Base-by-base conservation (phyloP, 1,140 invertebrate genomes). In the Cydia fagiglandana region DNA sequence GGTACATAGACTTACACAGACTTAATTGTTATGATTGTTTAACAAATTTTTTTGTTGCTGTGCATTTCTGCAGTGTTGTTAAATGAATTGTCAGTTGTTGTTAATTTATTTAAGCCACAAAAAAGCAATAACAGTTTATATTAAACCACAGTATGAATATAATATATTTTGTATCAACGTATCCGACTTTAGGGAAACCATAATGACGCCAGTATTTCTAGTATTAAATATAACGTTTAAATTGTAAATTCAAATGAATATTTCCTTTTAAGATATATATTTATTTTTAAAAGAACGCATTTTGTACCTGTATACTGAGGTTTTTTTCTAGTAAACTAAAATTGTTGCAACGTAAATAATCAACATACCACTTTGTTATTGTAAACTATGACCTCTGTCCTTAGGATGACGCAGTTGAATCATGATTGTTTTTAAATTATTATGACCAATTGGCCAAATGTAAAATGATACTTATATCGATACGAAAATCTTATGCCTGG, bases 91-190 rank as follows among this genome's bases (percentile, higher is more conserved):
- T 41, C 64, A 68, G 34, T 70, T 70, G 66, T 70, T 70, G 34
- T 41, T 68, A 41, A 41, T 70, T 70, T 70, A 70, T 10, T 34
- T 38, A 70, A 70, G 34, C 17, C 66, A 41, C 34, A 17, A 41
- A n/a, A 34, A 70, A 17, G 64, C 66, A 70, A 41, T 70, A 70
- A 70, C 17, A 70, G 73, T 56, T 74, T 53, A 73, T 73, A 73
- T 53, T 53, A 50, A 73, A 24, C 17, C 15, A 20, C 17, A 73
- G 13, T 53, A 50, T 2, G 12, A 73, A 73, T n/a, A 45, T 73
- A 73, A 7, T 73, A 73, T 17, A 34, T 47, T 41, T 17, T 73
- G 7, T 45, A 73, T 13, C 34, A 17, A 41, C n/a, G 34, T 41
- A 24, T 73, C 45, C 28, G 24, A 64, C 28, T n/a, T n/a, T 24